Evolutionary conservation across 2,113 vertebrate species (phyloP).

Genomic region (Brachypodius melanocephalos): DNA sequence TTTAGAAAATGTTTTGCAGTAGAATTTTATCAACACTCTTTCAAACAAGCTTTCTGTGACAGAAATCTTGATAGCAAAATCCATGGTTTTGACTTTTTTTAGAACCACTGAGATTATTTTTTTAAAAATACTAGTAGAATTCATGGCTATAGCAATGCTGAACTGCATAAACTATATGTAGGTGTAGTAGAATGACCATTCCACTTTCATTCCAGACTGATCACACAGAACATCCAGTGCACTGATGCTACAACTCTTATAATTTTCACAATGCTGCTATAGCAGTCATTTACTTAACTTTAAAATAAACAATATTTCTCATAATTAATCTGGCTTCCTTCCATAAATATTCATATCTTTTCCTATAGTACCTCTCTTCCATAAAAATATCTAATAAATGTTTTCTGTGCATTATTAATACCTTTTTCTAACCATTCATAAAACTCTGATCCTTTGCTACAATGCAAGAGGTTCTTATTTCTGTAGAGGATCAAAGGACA

Average conservation of each 20-base stretch:
- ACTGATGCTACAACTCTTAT: constrained; percentile 26
- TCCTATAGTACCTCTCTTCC: constrained; percentile 69
- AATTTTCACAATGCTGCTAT: constrained; percentile 25
- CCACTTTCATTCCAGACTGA: constrained; percentile 38
- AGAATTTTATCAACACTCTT: constrained; percentile 73
- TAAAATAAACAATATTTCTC: constrained; percentile 72
- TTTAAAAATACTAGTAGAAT: constrained; percentile 49
- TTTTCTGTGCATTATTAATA: constrained; percentile 77
- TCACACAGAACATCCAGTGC: constrained; percentile 8
- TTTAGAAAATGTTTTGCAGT: constrained; percentile 75
- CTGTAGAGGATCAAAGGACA: constrained; percentile 67
- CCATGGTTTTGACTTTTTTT: constrained; percentile 49
- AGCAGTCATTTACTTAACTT: constrained; percentile 58
- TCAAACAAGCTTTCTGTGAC: constrained; percentile 73
- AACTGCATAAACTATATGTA: constrained; percentile 30
- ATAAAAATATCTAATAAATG: constrained; percentile 82
- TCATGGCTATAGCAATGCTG: constrained; percentile 59
- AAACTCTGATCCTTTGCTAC: constrained; percentile 68
- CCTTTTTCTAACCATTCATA: constrained; percentile 67
- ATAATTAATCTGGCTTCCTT: constrained; percentile 70
- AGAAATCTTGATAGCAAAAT: constrained; percentile 76
- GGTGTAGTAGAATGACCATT: constrained; percentile 35
- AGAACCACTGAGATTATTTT: constrained; percentile 69
- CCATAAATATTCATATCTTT: constrained; percentile 74
- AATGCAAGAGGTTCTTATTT: constrained; percentile 61